Evolutionary conservation across 2,888 invertebrate species (phyloP).

Genomic region (Leptinotarsa tumamoca): DNA sequence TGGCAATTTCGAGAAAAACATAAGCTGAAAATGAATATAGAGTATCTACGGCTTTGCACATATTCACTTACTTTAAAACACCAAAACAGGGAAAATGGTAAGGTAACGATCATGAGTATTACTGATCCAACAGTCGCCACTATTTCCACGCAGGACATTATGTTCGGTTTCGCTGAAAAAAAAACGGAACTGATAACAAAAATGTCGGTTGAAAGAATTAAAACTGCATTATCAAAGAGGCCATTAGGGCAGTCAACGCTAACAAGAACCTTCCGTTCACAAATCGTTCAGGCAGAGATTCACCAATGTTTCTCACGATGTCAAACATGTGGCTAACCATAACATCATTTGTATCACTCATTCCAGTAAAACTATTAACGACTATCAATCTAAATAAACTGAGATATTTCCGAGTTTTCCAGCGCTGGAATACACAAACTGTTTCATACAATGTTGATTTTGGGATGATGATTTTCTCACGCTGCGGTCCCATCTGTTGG

Average conservation of each 20-base stretch:
- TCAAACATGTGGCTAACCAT: conserved; percentile 21
- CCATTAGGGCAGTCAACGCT: too few species aligned
- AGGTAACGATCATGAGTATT: conserved; percentile 79
- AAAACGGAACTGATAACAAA: conserved; percentile 27
- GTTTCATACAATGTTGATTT: not conserved
- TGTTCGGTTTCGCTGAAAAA: conserved; percentile 74
- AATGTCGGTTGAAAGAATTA: too few species aligned
- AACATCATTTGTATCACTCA: conserved; percentile 29
- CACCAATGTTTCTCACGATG: conserved; percentile 20
- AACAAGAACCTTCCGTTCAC: too few species aligned
- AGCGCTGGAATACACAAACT: not conserved
- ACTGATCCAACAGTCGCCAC: conserved; percentile 79
- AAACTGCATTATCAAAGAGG: too few species aligned
- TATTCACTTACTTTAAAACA: conserved; percentile 79
- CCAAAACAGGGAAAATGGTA: conserved; percentile 86
- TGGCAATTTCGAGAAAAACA: too few species aligned
- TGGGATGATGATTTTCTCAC: not conserved
- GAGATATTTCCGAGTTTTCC: conserved; percentile 19
- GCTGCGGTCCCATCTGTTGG: not conserved
- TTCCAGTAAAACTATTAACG: conserved; percentile 20
- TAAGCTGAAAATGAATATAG: too few species aligned
- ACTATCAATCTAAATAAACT: conserved; percentile 28
- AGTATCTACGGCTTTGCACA: too few species aligned
- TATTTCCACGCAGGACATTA: conserved; percentile 78
- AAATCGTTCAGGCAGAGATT: not conserved